phyloP scores from a whole-genome alignment of 1,140 invertebrate genomes.

The Cotesia vestalis region DNA sequence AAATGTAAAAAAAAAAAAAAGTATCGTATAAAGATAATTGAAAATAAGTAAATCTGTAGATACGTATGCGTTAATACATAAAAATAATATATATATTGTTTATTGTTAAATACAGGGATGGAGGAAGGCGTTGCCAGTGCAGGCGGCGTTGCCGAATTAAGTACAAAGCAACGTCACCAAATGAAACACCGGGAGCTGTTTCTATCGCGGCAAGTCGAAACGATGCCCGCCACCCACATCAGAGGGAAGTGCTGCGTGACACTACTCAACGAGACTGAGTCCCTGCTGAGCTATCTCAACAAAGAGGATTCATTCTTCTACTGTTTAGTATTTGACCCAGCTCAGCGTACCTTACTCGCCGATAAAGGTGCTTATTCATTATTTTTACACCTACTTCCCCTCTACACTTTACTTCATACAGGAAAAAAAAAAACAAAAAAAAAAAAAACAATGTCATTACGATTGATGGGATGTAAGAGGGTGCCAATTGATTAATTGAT shows the following conservation, averaged over 20 bases:
- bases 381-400: conserved; percentile 5
- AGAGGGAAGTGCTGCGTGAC: conserved; percentile 99
- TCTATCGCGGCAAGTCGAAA: conserved; percentile 97
- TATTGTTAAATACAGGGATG: conserved; percentile 58
- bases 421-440: background rate
- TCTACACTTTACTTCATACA: too few species aligned
- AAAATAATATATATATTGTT: conserved; percentile 34
- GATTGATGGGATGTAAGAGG: background rate
- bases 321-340: conserved; percentile 98
- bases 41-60: conserved; percentile 17
- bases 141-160: conserved; percentile 69
- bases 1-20: too few species aligned
- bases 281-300: conserved; percentile 92
- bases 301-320: conserved; percentile 99
- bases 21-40: too few species aligned
- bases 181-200: conserved; percentile 98
- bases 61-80: conserved; percentile 19
- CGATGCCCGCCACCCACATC: conserved; percentile 97
- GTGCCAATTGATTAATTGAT: background rate
- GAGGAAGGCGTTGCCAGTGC: conserved; percentile 64
- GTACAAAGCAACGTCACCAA: conserved; percentile 87
- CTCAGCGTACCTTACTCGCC: conserved; percentile 97
- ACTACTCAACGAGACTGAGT: conserved; percentile 97
- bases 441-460: background rate
- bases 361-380: conserved; percentile 86